These are phyloP conservation scores for Muntiacus reevesi DNA, from an alignment of 2,113 vertebrate genomes.

Conservation along the genomic window DNA sequence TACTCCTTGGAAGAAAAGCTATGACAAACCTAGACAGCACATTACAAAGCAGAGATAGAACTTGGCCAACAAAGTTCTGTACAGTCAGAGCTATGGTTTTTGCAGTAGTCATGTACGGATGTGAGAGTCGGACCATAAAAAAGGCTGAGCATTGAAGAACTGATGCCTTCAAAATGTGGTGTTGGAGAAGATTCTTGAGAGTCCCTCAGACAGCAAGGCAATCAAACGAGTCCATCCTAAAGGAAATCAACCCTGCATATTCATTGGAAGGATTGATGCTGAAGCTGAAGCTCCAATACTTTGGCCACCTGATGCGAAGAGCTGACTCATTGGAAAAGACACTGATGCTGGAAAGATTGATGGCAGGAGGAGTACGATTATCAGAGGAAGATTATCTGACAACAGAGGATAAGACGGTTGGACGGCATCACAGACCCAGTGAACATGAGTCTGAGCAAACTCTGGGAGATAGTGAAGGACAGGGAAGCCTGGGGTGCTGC, in stretches of 20 bases:
- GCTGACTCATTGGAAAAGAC: not conserved
- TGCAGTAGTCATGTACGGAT: not conserved
- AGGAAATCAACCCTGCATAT: not conserved
- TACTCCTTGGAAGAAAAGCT: not conserved
- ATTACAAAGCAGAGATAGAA: not conserved
- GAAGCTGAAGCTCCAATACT: not conserved
- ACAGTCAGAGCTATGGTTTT: not conserved
- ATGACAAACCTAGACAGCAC: not conserved
- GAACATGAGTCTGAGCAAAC: not conserved
- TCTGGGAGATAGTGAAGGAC: not conserved
- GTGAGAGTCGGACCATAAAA: not conserved
- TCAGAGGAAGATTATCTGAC: not conserved
- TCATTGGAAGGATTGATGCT: not conserved
- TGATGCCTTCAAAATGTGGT: not conserved
- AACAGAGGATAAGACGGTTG: not conserved
- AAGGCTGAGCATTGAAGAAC: fast-evolving
- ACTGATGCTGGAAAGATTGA: not conserved
- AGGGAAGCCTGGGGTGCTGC: not conserved
- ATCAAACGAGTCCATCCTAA: not conserved
- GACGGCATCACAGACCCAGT: fast-evolving
- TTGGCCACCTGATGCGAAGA: not conserved
- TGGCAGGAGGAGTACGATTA: not conserved
- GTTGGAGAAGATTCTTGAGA: not conserved
- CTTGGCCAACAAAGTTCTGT: not conserved
- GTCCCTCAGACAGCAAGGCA: not conserved